phyloP scores from a whole-genome alignment of 2,113 vertebrate genomes.

The Campylorhamphus procurvoides region DNA sequence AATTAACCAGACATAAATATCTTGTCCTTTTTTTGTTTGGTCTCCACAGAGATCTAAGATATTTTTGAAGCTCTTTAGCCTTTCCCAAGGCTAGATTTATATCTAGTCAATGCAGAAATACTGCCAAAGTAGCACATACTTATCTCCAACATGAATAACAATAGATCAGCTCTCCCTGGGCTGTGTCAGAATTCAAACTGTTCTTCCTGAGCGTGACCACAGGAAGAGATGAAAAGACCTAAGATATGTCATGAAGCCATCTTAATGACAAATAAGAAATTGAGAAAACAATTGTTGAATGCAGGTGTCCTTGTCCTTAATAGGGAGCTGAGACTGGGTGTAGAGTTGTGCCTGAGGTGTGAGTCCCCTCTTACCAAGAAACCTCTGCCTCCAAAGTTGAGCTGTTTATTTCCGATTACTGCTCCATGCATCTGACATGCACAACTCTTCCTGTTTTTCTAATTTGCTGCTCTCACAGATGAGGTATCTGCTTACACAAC shows the following conservation, averaged over 20 bases:
- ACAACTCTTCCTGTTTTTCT: not conserved
- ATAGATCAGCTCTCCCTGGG: not conserved
- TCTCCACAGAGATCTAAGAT: not conserved
- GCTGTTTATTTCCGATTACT: not conserved
- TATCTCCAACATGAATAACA: not conserved
- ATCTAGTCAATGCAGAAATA: not conserved
- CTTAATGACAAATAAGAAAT: not conserved
- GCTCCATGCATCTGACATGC: not conserved
- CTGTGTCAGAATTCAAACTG: not conserved
- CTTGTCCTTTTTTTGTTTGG: not conserved
- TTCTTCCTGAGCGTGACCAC: not conserved
- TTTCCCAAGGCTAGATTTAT: not conserved
- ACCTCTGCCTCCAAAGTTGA: fast-evolving
- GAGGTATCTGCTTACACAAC: not conserved
- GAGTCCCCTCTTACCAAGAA: not conserved
- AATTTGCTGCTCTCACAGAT: not conserved
- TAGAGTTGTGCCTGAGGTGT: not conserved
- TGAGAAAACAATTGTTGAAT: not conserved
- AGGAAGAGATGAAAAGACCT: not conserved
- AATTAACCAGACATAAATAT: not conserved
- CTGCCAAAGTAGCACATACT: not conserved
- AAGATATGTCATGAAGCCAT: not conserved
- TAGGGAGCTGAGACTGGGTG: not conserved
- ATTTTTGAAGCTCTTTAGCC: not conserved
- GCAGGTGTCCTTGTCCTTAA: not conserved